Base-by-base conservation (phyloP, 1,140 invertebrate species). In the Sycobia sp. region DNA sequence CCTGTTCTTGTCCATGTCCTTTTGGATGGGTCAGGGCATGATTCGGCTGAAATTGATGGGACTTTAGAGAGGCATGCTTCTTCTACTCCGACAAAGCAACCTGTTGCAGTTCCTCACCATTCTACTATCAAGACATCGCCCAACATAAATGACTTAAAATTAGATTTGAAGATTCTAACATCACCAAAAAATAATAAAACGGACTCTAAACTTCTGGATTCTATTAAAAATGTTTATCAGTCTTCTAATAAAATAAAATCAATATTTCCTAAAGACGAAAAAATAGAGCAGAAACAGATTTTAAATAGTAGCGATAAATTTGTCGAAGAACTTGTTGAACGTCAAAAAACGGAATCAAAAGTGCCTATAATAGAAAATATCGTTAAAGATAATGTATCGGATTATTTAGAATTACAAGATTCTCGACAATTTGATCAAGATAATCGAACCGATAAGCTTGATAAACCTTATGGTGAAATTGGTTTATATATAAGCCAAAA, bases 1-100 rank as follows among this genome's bases (percentile, higher is more conserved):
- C 79, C 79, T 80, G 78, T 81, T 79, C 74, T 80, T 78, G 78
- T 80, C 77, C 78, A 69, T 81, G 73, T 79, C 77, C 76, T 79
- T 76, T 82, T 81, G 79, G 78, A 58, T 80, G 78, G 78, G 72
- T 81, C 78, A 82, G 79, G 76, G 77, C 80, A 79, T 81, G 80
- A 80, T 80, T 78, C 78, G 74, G 76, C 78, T 80, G 78, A 80
- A 68, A 79, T 78, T 77, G 80, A 82, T 78, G 78, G 78, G 76
- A 78, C 76, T 77, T 73, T 82, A 82, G 78, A 80, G 76, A 80
- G 76, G 75, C 79, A 80, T 80, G 78, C 73, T 78, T 56, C 78
- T 76, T 78, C 78, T 73, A 73, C 74, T 78, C 72, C 77, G 68
- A 75, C 76, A 76, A 79, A 78, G 69, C 77, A 76, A 78, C 76